A percentile compares a stretch with the other conserved stretches of the same genome.
Conservation (phyloP, 2,888 invertebrate genomes). For the Megaustenia siamemsis region DNA sequence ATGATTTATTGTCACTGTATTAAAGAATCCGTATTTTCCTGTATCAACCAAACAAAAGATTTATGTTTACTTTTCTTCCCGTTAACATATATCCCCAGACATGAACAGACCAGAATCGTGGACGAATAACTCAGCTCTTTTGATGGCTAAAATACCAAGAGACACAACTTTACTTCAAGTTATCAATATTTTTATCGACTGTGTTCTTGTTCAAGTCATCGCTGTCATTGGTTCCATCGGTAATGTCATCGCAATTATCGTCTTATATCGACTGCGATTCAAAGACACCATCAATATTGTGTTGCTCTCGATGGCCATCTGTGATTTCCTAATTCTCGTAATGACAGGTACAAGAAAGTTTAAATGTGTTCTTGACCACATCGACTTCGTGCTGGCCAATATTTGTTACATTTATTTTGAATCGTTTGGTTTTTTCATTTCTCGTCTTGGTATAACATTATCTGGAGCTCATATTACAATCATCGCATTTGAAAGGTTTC, state of each 20-base stretch:
- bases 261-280: not conserved
- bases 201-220: not conserved
- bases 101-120: too few species aligned
- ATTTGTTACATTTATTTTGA: not conserved
- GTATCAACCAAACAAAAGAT: too few species aligned
- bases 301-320: conserved; percentile 19
- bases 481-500: conserved; percentile 23
- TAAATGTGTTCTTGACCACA: not conserved
- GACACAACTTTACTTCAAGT: too few species aligned
- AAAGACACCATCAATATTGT: conserved; percentile 14
- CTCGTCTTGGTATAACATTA: not conserved
- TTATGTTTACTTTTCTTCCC: too few species aligned
- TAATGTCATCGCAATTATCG: not conserved
- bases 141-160: too few species aligned
- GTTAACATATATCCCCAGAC: too few species aligned
- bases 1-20: too few species aligned
- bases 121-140: too few species aligned
- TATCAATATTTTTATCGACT: too few species aligned
- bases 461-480: not conserved
- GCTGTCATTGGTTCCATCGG: not conserved
- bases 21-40: too few species aligned
- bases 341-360: not conserved
- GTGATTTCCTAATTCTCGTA: conserved; percentile 6
- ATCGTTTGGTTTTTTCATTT: not conserved
- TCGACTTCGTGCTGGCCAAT: not conserved